Base-by-base conservation (phyloP, 2,113 vertebrate species). In the Stigmatopora argus region DNA sequence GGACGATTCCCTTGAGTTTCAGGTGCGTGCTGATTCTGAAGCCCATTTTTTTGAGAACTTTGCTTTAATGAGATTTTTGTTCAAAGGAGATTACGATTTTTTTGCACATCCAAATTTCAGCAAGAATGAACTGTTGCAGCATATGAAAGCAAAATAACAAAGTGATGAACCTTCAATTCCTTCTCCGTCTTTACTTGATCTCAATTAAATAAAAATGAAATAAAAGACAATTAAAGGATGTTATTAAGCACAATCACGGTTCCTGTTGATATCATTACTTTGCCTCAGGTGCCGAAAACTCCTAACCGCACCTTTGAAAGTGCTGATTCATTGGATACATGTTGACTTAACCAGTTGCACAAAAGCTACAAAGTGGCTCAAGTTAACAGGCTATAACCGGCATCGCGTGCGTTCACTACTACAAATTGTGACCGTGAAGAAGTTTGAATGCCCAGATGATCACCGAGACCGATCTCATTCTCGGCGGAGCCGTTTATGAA, bases 201-300 rank as follows among this genome's bases (percentile, higher is more conserved):
- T 86, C 78, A 79, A 64, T 79, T 72, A 74, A 47, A 69, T 31
- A 31, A 31, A 31, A 31, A 31, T 31, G 1, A 31, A 31, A 31
- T 31, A 3, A 3, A 31, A 31, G 26, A 31, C 1, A 31, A 31
- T 31, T 3, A 31, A 31, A 31, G 26, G 26, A 31, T 31, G 84
- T 86, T 78, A 85, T 83, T 82, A 81, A 62, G 2, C 26, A 31
- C 1, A 31, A 31, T 31, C 26, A 31, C 26, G 26, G 26, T 31
- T 31, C 26, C 78, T 14, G 78, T 71, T 82, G 74, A 78, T 81
- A 82, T 86, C 82, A 81, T 78, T 73, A 75, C 75, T 84, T 86
- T 44, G 81, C 86, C 87, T 62, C 66, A 75, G 86, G 86, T 81
- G 83, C 72, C 81, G 87, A 88, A 53, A 87, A 89, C 86, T 86